A percentile compares a stretch with the other conserved stretches of the same genome.
Conservation (phyloP, 2,113 vertebrate genomes). For the Nothobranchius kuhntae region DNA sequence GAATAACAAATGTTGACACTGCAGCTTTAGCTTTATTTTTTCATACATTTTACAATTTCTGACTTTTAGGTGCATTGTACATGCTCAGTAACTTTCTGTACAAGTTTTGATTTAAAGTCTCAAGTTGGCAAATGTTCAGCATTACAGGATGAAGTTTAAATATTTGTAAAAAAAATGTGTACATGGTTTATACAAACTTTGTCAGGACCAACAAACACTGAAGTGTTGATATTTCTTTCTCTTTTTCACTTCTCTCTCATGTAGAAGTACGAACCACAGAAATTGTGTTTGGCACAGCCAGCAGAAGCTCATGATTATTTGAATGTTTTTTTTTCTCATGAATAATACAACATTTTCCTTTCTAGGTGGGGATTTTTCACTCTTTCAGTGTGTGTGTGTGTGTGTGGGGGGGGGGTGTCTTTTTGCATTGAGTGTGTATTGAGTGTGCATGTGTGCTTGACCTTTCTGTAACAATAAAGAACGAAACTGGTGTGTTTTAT, state of each 20-base stretch:
- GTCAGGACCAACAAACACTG: neutral
- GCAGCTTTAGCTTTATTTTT: no score
- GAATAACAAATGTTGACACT: no score
- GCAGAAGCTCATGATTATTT: slow-evolving; percentile 72
- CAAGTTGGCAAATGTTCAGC: no score
- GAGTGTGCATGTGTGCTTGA: slow-evolving; percentile 54
- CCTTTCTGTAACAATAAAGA: slow-evolving; percentile 26
- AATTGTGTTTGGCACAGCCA: slow-evolving; percentile 53
- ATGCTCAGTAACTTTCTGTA: neutral
- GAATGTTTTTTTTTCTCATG: slow-evolving; percentile 73
- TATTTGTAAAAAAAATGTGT: neutral
- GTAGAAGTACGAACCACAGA: slow-evolving; percentile 42
- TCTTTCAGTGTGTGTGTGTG: neutral
- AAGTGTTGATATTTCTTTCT: slow-evolving; percentile 2
- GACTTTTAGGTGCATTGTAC: no score
- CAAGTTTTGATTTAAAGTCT: neutral
- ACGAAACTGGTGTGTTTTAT: neutral
- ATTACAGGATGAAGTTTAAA: neutral
- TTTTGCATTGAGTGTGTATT: neutral
- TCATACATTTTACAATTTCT: no score
- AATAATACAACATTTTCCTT: slow-evolving; percentile 70
- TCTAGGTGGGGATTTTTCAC: slow-evolving; percentile 34
- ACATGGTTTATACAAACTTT: neutral
- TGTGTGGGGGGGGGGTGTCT: neutral
- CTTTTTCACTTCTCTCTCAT: slow-evolving; percentile 17